These are phyloP conservation scores for Amblyopsis rosae DNA, from an alignment of 2,113 vertebrate genomes.

Conservation along the genomic window DNA sequence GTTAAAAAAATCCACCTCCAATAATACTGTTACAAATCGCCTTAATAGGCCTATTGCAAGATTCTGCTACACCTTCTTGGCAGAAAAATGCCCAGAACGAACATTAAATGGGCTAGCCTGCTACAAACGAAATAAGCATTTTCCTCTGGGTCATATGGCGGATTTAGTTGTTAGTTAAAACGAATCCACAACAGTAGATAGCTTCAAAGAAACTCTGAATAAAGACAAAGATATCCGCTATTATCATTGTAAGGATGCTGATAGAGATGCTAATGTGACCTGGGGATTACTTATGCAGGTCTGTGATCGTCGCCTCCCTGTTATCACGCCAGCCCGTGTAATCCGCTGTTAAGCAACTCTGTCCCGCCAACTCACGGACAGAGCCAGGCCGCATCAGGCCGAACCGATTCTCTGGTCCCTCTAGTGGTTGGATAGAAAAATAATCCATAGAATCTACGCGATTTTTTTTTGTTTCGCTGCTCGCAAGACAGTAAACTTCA, in stretches of 20 bases:
- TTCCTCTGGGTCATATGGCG: too few species aligned
- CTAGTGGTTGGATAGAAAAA: too few species aligned
- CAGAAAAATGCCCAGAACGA: too few species aligned
- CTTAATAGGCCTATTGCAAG: too few species aligned
- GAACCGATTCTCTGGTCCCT: background rate
- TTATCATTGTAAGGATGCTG: background rate
- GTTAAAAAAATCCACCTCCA: background rate
- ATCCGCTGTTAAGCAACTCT: background rate
- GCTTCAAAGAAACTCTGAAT: background rate
- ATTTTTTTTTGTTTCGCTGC: too few species aligned
- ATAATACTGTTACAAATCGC: too few species aligned
- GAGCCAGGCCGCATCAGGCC: background rate
- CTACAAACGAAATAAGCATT: too few species aligned
- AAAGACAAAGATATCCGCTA: background rate
- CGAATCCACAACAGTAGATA: background rate
- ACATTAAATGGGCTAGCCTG: too few species aligned
- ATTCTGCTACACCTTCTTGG: too few species aligned
- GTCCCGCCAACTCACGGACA: background rate
- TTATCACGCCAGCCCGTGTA: constrained; percentile 4
- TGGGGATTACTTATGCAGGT: constrained; percentile 3
- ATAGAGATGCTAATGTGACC: constrained; percentile 11
- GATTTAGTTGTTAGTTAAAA: background rate
- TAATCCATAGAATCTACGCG: too few species aligned
- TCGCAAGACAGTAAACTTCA: too few species aligned
- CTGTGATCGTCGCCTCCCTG: constrained; percentile 9